Evolutionary conservation across 1,140 invertebrate species (phyloP).

Genomic region (Bombus haemorrhoidalis): DNA sequence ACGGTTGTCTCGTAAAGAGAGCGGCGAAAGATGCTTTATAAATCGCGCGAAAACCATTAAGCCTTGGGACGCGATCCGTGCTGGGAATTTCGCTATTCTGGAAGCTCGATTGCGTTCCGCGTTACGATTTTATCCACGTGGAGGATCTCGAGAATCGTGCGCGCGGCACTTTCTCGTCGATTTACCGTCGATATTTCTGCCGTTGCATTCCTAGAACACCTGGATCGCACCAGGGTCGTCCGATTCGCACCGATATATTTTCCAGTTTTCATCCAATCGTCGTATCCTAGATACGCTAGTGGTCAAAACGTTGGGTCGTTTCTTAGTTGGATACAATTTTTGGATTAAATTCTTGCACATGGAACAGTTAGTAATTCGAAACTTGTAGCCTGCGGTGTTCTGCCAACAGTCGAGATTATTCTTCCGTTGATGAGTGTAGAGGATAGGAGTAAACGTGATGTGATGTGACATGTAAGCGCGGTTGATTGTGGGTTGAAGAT

Average conservation of each 20-base stretch:
- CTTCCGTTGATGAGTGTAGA: no score
- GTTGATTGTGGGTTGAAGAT: neutral
- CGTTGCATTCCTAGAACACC: neutral
- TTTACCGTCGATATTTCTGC: slow-evolving; percentile 8
- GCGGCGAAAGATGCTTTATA: slow-evolving; percentile 42
- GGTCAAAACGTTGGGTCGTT: no score
- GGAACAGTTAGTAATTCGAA: no score
- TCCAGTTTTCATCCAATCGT: neutral
- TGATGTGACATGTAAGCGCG: no score
- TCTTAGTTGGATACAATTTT: no score
- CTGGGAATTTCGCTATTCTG: slow-evolving; percentile 40
- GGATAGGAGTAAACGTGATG: no score
- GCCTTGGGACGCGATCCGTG: slow-evolving; percentile 32
- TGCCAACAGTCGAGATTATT: no score
- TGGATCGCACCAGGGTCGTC: neutral
- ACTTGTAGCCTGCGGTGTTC: no score
- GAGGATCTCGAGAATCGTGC: slow-evolving; percentile 38
- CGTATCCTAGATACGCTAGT: no score
- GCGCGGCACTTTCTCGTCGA: slow-evolving; percentile 24
- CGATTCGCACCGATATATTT: neutral
- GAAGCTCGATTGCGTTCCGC: slow-evolving; percentile 44
- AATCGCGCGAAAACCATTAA: slow-evolving; percentile 58
- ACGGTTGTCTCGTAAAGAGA: slow-evolving; percentile 41
- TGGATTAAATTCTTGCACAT: no score
- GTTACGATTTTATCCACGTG: slow-evolving; percentile 52